Base-by-base conservation (phyloP, 2,888 invertebrate species). In the Ichneumoninae sp. region DNA sequence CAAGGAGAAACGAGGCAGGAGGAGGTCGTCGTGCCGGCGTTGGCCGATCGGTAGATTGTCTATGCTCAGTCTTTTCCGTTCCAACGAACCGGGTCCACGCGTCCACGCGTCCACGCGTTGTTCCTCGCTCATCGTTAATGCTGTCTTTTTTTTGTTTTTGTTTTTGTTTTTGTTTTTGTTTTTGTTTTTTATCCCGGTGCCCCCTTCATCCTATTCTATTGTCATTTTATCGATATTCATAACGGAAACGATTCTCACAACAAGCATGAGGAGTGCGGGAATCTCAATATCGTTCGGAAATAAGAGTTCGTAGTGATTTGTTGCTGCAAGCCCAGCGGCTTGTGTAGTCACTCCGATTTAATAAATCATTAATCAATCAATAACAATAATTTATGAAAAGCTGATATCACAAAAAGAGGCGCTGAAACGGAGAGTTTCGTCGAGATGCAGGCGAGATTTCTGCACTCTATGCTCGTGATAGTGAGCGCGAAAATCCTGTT, bases 1-100 rank as follows among this genome's bases (percentile, higher is more conserved):
- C 89, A 87, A 88, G 90, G 85, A 85, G 76, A 79, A 85, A 82
- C 66, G 63, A 79, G 85, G 88, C 87, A 87, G 84, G 86, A 86
- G 86, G 84, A 86, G 85, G 86, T 78, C 86, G 84, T 69, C 84
- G 69, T 74, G 75, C 75, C 73, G 75, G 84, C 74, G 77, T 75
- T 82, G 83, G 44, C 50, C 74, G 85, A 80, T 76, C 76, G 76
- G 79, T 82, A 73, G 74, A 79, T 74, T 4, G 70, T 74, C 74
- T 57, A 88, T 90, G 89, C 88, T 91, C 92, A 93, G 93, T 92
- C 92, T 93, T 91, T 91, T 91, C 89, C 90, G 90, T 91, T 88
- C 87, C 89, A 89, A 91, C 91, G 91, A 80, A 86, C 88, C 91
- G 90, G 78, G 90, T 89, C 88, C 90, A 90, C 89, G 88, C 88